phyloP scores from a whole-genome alignment of 2,797 vertebrate species.

The Chromobotia macracanthus region DNA sequence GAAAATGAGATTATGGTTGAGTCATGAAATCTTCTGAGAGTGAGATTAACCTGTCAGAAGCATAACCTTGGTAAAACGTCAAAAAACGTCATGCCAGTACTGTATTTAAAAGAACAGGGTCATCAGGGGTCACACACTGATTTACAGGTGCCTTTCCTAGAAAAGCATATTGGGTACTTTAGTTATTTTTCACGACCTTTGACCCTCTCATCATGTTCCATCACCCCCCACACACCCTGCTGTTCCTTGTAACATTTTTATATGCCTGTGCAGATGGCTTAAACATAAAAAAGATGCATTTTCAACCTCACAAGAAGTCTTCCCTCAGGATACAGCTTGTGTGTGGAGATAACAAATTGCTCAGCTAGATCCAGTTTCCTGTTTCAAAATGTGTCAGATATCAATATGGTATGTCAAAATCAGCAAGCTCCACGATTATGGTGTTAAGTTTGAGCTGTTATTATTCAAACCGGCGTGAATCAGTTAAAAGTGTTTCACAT shows the following conservation, averaged over 20 bases:
- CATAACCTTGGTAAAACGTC: not conserved
- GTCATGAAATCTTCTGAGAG: not conserved
- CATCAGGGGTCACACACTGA: not conserved
- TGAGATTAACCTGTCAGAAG: not conserved
- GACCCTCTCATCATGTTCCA: constrained; percentile 5
- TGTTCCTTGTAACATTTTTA: constrained; percentile 14
- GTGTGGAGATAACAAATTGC: constrained; percentile 31
- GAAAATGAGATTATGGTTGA: not conserved
- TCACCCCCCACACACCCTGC: not conserved
- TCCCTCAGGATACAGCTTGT: constrained; percentile 28
- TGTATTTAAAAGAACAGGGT: constrained; percentile 1
- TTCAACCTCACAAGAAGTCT: not conserved
- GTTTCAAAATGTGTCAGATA: constrained; percentile 8
- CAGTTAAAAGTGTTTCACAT: not conserved
- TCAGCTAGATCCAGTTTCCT: constrained; percentile 7
- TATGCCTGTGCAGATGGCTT: constrained; percentile 1
- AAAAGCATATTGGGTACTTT: constrained; percentile 6
- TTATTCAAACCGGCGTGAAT: not conserved
- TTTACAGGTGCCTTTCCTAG: constrained; percentile 10
- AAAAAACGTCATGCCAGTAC: not conserved
- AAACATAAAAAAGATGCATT: not conserved
- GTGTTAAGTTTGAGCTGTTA: not conserved
- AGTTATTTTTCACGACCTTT: constrained; percentile 16
- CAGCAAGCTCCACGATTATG: not conserved
- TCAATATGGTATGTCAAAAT: constrained; percentile 26